These are phyloP conservation scores for Hoplostethus atlanticus DNA, from an alignment of 2,797 vertebrate genomes.

Conservation along the genomic window DNA sequence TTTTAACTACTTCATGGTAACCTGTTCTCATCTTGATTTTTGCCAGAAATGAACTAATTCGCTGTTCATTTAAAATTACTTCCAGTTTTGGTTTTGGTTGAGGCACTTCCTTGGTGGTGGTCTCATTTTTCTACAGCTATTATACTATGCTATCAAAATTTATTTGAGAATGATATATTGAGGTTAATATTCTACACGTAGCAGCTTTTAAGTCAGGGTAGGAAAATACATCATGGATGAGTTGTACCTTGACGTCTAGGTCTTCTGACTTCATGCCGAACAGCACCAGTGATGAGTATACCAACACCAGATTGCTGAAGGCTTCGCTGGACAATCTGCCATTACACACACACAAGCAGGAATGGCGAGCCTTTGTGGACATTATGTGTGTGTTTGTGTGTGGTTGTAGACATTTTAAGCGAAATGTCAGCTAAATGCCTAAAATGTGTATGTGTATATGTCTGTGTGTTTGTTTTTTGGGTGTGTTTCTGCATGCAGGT, in stretches of 20 bases:
- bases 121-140: too few relatives aligned
- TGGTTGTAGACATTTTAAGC: background rate
- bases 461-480: background rate
- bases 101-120: too few relatives aligned
- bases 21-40: too few relatives aligned
- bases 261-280: slow-evolving; percentile 87
- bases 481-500: background rate
- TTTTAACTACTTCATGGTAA: too few relatives aligned
- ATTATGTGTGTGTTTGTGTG: background rate
- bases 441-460: background rate
- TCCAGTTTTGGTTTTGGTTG: too few relatives aligned
- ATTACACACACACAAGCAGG: slow-evolving; percentile 60
- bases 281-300: slow-evolving; percentile 90
- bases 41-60: too few relatives aligned
- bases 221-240: background rate
- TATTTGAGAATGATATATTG: too few relatives aligned
- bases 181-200: background rate
- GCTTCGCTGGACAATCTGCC: slow-evolving; percentile 85
- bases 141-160: too few relatives aligned
- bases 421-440: too few relatives aligned
- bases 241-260: slow-evolving; percentile 92
- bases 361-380: background rate
- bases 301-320: slow-evolving; percentile 86
- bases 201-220: background rate
- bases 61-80: too few relatives aligned